Conservation (phyloP, 2,113 vertebrate genomes). For the Apteryx owenii region DNA sequence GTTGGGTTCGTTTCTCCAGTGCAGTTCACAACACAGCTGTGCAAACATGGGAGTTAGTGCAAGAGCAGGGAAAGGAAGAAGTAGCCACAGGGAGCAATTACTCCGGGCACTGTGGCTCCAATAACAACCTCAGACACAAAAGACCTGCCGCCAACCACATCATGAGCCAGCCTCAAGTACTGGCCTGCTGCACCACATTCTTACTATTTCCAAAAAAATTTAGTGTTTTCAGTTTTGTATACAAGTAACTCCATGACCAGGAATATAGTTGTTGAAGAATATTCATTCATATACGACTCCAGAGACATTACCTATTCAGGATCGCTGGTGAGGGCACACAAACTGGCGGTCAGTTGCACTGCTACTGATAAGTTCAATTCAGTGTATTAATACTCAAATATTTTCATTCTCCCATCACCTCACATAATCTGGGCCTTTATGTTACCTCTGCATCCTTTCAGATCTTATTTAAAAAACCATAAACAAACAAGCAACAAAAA, state of each 20-base stretch:
- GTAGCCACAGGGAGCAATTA: background rate
- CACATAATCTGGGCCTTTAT: background rate
- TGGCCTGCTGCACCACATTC: background rate
- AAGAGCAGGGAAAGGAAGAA: background rate
- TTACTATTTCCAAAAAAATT: background rate
- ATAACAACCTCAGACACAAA: background rate
- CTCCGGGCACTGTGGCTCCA: background rate
- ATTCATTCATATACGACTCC: background rate
- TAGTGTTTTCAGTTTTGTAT: background rate
- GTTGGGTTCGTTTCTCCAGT: background rate
- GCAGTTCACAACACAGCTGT: no score
- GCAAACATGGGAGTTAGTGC: background rate
- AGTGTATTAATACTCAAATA: background rate
- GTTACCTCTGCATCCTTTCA: background rate
- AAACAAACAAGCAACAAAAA: background rate
- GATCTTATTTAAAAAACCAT: background rate
- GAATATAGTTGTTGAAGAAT: background rate
- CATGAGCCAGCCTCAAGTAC: background rate
- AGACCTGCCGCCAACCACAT: background rate
- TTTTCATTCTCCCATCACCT: background rate
- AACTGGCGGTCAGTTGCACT: background rate
- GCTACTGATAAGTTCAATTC: background rate
- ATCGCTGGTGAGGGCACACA: background rate
- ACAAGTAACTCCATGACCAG: fast-evolving
- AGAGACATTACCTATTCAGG: background rate